Evolutionary conservation across 1,140 invertebrate genomes (phyloP).

Genomic region (Berghia stephanieae): DNA sequence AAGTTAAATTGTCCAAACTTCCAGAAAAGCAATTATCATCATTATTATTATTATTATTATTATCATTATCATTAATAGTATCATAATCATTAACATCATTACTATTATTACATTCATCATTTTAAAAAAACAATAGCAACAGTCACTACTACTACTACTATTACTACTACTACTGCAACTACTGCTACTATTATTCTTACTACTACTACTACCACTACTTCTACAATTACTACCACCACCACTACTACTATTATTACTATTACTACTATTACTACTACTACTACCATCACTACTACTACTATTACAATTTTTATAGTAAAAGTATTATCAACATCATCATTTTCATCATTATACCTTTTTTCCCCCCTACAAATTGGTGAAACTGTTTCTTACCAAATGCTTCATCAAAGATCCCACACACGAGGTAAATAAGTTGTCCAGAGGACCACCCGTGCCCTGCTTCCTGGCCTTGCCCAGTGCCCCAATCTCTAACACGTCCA

Average conservation of each 20-base stretch:
- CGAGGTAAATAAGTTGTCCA: no score
- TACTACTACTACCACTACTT: conserved; percentile 11
- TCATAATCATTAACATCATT: neutral
- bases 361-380: no score
- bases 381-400: no score
- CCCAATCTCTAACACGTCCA: no score
- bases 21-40: neutral
- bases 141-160: neutral
- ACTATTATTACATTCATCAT: neutral
- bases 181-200: neutral
- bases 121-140: neutral
- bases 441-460: no score
- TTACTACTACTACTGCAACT: conserved; percentile 7
- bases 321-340: no score
- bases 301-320: no score
- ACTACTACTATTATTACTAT: neutral
- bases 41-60: neutral
- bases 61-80: neutral
- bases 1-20: neutral
- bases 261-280: neutral
- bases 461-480: no score
- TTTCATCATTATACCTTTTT: no score
- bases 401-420: no score
- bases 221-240: neutral
- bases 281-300: neutral